These are phyloP conservation scores for Ptilorrhoa leucosticta DNA, from an alignment of 2,113 vertebrate genomes.

Conservation along the genomic window DNA sequence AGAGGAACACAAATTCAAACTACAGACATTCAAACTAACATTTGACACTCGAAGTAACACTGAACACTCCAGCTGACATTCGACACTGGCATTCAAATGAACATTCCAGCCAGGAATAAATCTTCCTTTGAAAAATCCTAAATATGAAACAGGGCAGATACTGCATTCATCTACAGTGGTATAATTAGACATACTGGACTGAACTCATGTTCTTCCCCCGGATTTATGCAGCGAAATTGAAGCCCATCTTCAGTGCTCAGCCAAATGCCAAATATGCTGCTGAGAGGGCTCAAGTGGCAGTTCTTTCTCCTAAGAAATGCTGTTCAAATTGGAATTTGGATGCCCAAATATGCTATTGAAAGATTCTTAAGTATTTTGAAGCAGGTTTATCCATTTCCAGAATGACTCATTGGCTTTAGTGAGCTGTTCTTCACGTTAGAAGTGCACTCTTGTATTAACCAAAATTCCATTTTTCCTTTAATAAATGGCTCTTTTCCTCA, in stretches of 20 bases:
- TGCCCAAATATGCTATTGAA: background rate
- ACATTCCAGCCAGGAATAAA: background rate
- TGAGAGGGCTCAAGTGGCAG: background rate
- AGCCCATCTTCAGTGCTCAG: background rate
- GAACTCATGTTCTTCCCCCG: background rate
- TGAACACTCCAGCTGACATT: background rate
- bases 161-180: background rate
- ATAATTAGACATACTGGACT: background rate
- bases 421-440: background rate
- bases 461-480: background rate
- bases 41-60: background rate
- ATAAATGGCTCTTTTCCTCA: background rate
- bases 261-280: background rate
- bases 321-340: background rate
- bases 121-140: background rate
- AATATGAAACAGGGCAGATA: background rate
- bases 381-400: background rate
- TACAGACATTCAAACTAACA: background rate
- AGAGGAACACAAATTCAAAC: slow-evolving; percentile 37
- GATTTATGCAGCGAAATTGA: background rate
- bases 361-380: background rate
- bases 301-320: background rate
- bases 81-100: background rate
- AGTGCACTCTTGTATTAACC: background rate
- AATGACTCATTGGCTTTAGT: background rate